These are phyloP conservation scores for Cataglyphis albicans DNA, from an alignment of 2,888 invertebrate genomes.

Conservation along the genomic window DNA sequence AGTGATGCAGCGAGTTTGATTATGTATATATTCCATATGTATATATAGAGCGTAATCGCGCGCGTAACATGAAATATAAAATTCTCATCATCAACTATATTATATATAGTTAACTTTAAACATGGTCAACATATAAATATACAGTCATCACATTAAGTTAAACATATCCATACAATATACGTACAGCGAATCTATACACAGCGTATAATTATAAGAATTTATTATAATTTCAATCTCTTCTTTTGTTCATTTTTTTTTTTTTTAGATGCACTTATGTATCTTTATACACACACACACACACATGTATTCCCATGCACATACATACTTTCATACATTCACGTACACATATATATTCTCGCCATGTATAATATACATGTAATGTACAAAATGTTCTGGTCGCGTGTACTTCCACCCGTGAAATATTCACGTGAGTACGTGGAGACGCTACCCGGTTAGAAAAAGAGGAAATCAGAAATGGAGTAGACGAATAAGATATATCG, in stretches of 20 bases:
- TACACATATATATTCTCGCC: constrained; percentile 60
- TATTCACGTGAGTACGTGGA: constrained; percentile 50
- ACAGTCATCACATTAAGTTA: constrained; percentile 81
- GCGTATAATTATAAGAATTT: constrained; percentile 64
- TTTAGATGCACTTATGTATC: background rate
- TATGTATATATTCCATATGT: constrained; percentile 69
- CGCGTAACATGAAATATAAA: constrained; percentile 85
- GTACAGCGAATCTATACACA: constrained; percentile 78
- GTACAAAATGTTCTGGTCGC: constrained; percentile 23
- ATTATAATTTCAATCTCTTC: constrained; percentile 47
- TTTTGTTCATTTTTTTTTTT: constrained; percentile 29
- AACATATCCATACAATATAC: constrained; percentile 72
- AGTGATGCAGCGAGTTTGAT: constrained; percentile 74
- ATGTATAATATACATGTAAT: constrained; percentile 45
- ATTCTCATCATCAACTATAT: constrained; percentile 83
- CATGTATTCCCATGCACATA: constrained; percentile 58
- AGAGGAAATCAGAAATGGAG: constrained; percentile 55
- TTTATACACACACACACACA: constrained; percentile 68
- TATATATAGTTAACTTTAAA: constrained; percentile 77
- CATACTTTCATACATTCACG: constrained; percentile 57
- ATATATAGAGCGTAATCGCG: constrained; percentile 70
- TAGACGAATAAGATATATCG: constrained; percentile 56
- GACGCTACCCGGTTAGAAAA: constrained; percentile 62
- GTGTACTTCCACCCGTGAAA: constrained; percentile 48
- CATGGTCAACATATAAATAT: constrained; percentile 85